Conservation (phyloP, 2,113 vertebrate species). For the Eulemur macaco region DNA sequence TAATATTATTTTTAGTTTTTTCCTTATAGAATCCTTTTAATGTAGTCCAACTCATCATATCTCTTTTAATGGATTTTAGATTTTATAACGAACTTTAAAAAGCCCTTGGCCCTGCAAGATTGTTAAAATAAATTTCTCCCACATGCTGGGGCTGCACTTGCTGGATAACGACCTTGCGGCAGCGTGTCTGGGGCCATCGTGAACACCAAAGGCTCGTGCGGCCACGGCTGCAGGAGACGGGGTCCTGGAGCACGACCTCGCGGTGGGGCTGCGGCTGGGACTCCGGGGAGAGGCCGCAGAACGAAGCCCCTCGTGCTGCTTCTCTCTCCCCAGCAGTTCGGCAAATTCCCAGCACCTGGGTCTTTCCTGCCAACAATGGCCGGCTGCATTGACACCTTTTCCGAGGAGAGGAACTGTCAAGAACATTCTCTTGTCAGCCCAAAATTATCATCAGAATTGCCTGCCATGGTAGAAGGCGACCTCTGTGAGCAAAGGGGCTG, state of each 20-base stretch:
- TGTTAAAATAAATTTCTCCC: not conserved
- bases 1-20: not conserved
- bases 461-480: not conserved
- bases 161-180: not conserved
- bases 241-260: not conserved
- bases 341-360: not conserved
- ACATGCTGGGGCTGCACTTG: not conserved
- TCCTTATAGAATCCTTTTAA: not conserved
- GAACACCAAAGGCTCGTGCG: too few relatives aligned
- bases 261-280: too few relatives aligned
- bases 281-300: not conserved
- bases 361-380: not conserved
- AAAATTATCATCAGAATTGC: not conserved
- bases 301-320: too few relatives aligned
- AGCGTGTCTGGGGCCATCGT: too few relatives aligned
- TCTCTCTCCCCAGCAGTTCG: not conserved
- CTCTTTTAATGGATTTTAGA: not conserved
- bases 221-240: not conserved
- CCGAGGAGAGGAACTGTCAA: not conserved
- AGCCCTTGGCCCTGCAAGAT: not conserved
- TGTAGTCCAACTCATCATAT: not conserved
- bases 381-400: not conserved
- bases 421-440: not conserved
- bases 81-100: not conserved
- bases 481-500: not conserved